Percentiles rank a stretch among this genome's conserved stretches.
These are phyloP conservation scores for Diploscapter pachys DNA, from an alignment of 1,140 invertebrate species.

Conservation along the genomic window DNA sequence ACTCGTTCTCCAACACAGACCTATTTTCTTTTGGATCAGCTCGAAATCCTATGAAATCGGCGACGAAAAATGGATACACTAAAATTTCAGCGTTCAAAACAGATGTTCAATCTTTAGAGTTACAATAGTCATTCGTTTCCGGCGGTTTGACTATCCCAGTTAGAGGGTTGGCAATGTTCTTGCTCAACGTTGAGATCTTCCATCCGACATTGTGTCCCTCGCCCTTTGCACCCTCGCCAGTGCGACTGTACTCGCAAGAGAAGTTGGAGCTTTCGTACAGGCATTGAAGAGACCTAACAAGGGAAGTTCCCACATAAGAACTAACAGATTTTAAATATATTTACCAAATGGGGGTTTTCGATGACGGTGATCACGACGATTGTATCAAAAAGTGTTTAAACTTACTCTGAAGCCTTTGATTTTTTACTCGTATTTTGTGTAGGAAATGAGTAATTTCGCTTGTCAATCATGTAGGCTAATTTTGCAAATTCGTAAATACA, in stretches of 20 bases:
- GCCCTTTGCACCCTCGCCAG: conserved; percentile 26
- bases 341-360: background rate
- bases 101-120: background rate
- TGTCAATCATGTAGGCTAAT: background rate
- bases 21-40: conserved; percentile 3
- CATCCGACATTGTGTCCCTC: conserved; percentile 32
- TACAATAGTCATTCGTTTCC: conserved; percentile 2
- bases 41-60: conserved; percentile 22
- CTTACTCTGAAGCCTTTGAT: background rate
- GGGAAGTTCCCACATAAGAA: background rate
- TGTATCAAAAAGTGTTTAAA: background rate
- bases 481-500: background rate
- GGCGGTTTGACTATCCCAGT: conserved; percentile 34
- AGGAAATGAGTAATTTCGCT: background rate
- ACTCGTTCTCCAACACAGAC: background rate
- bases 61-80: conserved; percentile 21
- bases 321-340: background rate
- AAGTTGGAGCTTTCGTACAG: conserved; percentile 14
- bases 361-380: background rate
- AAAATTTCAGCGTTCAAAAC: background rate
- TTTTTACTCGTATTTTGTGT: background rate
- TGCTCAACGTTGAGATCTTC: conserved; percentile 14
- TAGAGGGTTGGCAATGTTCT: conserved; percentile 28
- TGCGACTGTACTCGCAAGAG: conserved; percentile 24
- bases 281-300: conserved; percentile 23